Evolutionary conservation across 2,888 invertebrate species (phyloP).

Genomic region (Agonopterix arenella): DNA sequence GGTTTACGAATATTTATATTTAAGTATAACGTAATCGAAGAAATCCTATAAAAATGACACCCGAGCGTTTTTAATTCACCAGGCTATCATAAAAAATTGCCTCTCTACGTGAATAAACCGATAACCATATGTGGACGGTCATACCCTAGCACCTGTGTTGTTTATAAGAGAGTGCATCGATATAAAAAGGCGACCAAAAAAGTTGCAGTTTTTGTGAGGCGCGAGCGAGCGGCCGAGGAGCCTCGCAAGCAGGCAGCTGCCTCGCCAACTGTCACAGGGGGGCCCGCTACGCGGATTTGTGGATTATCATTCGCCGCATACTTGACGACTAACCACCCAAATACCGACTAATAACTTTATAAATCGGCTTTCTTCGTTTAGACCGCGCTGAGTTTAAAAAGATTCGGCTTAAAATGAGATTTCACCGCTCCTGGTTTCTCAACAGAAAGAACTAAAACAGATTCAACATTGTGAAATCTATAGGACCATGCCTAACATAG

Average conservation of each 20-base stretch:
- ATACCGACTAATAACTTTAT: constrained; percentile 14
- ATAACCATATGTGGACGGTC: constrained; percentile 72
- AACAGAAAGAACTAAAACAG: too few relatives aligned
- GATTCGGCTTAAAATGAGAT: too few relatives aligned
- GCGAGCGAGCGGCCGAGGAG: constrained; percentile 33
- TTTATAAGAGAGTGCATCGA: constrained; percentile 71
- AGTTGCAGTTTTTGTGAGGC: constrained; percentile 70
- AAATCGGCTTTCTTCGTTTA: too few relatives aligned
- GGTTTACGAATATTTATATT: too few relatives aligned
- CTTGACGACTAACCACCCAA: constrained; percentile 32
- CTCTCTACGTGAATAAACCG: constrained; percentile 47
- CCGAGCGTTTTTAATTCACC: constrained; percentile 36
- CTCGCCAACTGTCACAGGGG: constrained; percentile 65
- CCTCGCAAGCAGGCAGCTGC: constrained; percentile 48
- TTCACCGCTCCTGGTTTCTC: too few relatives aligned
- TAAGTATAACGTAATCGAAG: too few relatives aligned
- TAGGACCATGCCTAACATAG: constrained; percentile 19
- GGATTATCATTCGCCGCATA: constrained; percentile 53
- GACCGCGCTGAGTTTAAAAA: too few relatives aligned
- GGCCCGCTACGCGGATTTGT: constrained; percentile 52
- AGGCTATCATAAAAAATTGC: constrained; percentile 49
- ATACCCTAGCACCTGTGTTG: constrained; percentile 74
- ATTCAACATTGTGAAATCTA: too few relatives aligned
- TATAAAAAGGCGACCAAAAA: constrained; percentile 71
- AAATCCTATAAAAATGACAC: constrained; percentile 13